Percentiles rank a stretch among this genome's conserved stretches.
Evolutionary conservation across 2,797 vertebrate genomes (phyloP).

Genomic region (Prunella strophiata): DNA sequence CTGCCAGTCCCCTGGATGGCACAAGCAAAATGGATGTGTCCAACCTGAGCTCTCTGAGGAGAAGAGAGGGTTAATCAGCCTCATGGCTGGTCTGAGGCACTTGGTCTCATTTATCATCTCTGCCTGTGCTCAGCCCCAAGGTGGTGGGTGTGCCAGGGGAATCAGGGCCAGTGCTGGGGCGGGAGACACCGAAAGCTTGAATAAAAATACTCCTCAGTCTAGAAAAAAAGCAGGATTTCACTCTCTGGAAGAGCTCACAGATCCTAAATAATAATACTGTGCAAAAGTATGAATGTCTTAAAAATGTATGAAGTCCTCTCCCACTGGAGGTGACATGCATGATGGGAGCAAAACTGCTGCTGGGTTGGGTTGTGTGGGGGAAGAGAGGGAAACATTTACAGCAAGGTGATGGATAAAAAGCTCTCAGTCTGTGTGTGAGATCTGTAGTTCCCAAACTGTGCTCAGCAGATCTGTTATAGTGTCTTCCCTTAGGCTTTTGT

Average conservation of each 20-base stretch:
- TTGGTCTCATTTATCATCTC: background rate
- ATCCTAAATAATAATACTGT: background rate
- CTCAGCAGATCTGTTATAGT: fast-evolving
- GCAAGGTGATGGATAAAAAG: background rate
- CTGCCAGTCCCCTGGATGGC: background rate
- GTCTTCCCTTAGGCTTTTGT: background rate
- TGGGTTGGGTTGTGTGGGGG: background rate
- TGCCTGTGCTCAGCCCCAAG: background rate
- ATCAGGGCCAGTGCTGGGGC: background rate
- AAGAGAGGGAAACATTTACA: background rate
- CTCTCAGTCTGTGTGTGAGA: background rate
- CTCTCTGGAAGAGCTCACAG: background rate
- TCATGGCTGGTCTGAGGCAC: background rate
- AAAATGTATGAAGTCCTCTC: background rate
- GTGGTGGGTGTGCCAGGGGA: background rate
- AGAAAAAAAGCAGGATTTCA: background rate
- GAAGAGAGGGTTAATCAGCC: background rate
- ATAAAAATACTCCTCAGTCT: background rate
- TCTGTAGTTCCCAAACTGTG: background rate
- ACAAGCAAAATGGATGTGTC: fast-evolving
- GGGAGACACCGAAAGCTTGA: fast-evolving
- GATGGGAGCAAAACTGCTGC: background rate
- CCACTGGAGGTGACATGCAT: background rate
- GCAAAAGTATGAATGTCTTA: background rate
- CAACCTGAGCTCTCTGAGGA: fast-evolving